Evolutionary conservation across 2,797 vertebrate species (phyloP).

Genomic region (Acestrorhynchus altus): DNA sequence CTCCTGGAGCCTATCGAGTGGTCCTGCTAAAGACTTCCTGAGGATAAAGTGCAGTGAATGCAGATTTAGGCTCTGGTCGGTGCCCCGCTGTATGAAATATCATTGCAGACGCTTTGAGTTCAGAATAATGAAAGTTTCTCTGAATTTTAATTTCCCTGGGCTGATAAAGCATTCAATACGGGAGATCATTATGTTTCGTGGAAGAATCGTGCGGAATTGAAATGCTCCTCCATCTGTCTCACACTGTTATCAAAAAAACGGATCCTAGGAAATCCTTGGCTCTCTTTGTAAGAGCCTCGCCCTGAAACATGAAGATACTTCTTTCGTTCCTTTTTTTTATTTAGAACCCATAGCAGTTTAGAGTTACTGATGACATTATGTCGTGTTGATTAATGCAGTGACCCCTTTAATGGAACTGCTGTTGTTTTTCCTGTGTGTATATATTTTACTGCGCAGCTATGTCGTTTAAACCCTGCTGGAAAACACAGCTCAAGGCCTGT

Average conservation of each 20-base stretch:
- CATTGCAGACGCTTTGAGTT: slow-evolving; percentile 60
- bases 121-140: slow-evolving; percentile 63
- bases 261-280: slow-evolving; percentile 24
- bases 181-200: slow-evolving; percentile 54
- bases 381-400: neutral
- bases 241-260: slow-evolving; percentile 20
- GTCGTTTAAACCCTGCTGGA: too few species aligned
- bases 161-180: slow-evolving; percentile 61
- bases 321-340: neutral
- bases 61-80: slow-evolving; percentile 45
- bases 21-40: slow-evolving; percentile 37
- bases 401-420: neutral
- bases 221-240: slow-evolving; percentile 56
- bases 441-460: too few species aligned
- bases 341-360: neutral
- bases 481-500: too few species aligned
- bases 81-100: slow-evolving; percentile 57
- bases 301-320: slow-evolving; percentile 28
- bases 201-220: slow-evolving; percentile 56
- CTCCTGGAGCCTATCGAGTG: slow-evolving; percentile 43
- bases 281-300: slow-evolving; percentile 36
- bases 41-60: slow-evolving; percentile 51
- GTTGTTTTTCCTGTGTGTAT: too few species aligned
- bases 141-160: slow-evolving; percentile 66
- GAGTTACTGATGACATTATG: neutral